Percentiles rank a stretch among this genome's conserved stretches.
phyloP scores from a whole-genome alignment of 2,888 invertebrate species.

The Rotaria magnacalcarata region DNA sequence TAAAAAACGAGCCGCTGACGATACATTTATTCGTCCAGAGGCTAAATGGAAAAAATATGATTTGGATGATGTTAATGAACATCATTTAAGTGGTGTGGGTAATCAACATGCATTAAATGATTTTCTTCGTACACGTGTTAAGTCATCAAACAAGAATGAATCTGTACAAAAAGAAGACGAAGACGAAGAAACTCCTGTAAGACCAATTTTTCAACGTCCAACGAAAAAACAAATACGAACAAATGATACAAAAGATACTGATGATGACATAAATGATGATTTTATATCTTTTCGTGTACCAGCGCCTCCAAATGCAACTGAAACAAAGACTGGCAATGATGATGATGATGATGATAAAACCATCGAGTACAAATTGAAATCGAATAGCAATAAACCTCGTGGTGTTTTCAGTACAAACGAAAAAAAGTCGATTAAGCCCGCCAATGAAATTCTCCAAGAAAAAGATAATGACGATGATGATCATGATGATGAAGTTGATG shows the following conservation, averaged over 20 bases:
- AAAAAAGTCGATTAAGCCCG: background rate
- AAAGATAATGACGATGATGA: background rate
- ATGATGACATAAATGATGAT: background rate
- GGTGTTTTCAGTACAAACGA: background rate
- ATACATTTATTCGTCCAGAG: background rate
- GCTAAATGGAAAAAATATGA: constrained; percentile 23
- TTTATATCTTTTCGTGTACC: background rate
- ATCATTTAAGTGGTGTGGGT: background rate
- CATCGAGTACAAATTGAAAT: background rate
- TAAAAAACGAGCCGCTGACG: background rate
- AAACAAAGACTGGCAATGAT: background rate
- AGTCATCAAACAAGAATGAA: background rate
- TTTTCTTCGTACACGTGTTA: constrained; percentile 12
- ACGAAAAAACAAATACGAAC: background rate
- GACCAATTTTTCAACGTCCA: background rate
- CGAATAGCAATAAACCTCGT: background rate
- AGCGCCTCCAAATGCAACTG: background rate
- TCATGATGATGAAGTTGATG: background rate
- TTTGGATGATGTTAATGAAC: constrained; percentile 18
- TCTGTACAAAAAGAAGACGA: too few species aligned
- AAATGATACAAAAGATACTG: background rate
- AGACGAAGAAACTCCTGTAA: background rate
- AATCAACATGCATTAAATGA: constrained; percentile 30
- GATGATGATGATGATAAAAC: background rate
- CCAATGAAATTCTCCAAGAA: background rate